Percentiles rank a stretch among this genome's conserved stretches.
These are phyloP conservation scores for Cirrhinus molitorella DNA, from an alignment of 2,797 vertebrate genomes.

Conservation along the genomic window DNA sequence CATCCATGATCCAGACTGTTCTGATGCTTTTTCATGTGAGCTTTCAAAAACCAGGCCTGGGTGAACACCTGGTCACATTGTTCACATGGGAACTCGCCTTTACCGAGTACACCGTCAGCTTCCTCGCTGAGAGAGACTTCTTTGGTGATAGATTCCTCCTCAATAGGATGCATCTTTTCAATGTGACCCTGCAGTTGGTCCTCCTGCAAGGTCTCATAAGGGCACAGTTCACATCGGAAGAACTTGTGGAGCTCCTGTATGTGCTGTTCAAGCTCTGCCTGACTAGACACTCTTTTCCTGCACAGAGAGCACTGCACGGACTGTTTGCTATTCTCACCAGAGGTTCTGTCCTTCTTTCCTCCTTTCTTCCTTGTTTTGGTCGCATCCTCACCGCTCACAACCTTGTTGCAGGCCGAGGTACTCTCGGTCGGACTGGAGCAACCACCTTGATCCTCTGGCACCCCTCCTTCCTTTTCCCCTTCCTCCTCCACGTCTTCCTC, in stretches of 20 bases:
- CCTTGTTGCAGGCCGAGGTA: constrained; percentile 82
- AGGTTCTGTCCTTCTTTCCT: constrained; percentile 79
- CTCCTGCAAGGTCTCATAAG: constrained; percentile 78
- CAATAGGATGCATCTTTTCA: constrained; percentile 81
- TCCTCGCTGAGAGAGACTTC: constrained; percentile 58
- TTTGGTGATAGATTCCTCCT: constrained; percentile 67
- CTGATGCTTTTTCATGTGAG: constrained; percentile 95
- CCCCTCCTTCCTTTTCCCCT: constrained; percentile 75
- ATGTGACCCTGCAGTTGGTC: constrained; percentile 82
- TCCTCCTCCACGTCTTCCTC: constrained; percentile 65
- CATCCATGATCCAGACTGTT: constrained; percentile 93
- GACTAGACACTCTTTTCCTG: constrained; percentile 80
- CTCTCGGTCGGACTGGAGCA: constrained; percentile 83
- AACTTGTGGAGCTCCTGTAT: constrained; percentile 82
- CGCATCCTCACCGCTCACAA: constrained; percentile 80
- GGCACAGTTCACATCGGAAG: constrained; percentile 82
- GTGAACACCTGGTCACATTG: constrained; percentile 93
- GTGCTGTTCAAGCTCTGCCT: constrained; percentile 80
- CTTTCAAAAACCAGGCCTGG: constrained; percentile 92
- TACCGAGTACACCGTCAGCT: constrained; percentile 63
- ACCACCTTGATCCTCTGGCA: constrained; percentile 79
- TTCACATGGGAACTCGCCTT: constrained; percentile 84
- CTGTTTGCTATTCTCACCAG: constrained; percentile 47
- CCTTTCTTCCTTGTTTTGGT: constrained; percentile 86
- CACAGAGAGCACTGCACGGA: constrained; percentile 81